phyloP scores from a whole-genome alignment of 2,888 invertebrate genomes.

The Cryptus armator region DNA sequence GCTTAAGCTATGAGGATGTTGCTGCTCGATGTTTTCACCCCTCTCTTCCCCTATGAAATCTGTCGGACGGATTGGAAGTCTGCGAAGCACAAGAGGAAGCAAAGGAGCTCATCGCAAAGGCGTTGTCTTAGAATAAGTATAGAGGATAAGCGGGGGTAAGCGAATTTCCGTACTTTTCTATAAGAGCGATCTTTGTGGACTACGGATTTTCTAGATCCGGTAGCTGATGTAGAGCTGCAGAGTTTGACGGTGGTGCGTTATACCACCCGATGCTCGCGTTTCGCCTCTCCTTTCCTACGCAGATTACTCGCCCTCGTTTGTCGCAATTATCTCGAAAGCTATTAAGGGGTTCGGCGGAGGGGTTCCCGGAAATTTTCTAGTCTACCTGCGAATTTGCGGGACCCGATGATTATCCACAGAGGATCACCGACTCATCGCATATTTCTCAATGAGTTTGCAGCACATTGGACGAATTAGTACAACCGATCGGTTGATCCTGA shows the following conservation, averaged over 20 bases:
- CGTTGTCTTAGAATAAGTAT: constrained; percentile 80
- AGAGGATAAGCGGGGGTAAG: constrained; percentile 76
- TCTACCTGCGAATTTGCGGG: constrained; percentile 50
- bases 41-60: not conserved
- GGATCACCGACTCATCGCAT: not conserved
- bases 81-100: not conserved
- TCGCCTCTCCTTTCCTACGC: not conserved
- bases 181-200: not conserved
- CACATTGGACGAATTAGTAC: constrained; percentile 43
- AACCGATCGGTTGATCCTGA: constrained; percentile 30
- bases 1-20: not conserved
- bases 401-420: not conserved
- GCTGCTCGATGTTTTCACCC: not conserved
- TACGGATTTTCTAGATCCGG: constrained; percentile 22
- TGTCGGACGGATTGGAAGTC: constrained; percentile 25
- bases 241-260: constrained; percentile 13
- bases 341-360: not conserved
- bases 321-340: constrained; percentile 74
- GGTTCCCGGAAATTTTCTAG: constrained; percentile 11
- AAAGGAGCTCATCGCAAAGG: constrained; percentile 63
- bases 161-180: constrained; percentile 71
- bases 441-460: constrained; percentile 15
- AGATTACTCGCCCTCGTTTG: constrained; percentile 72
- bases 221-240: not conserved
- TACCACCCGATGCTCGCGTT: not conserved